Base-by-base conservation (phyloP, 2,113 vertebrate genomes). In the Lophius piscatorius region DNA sequence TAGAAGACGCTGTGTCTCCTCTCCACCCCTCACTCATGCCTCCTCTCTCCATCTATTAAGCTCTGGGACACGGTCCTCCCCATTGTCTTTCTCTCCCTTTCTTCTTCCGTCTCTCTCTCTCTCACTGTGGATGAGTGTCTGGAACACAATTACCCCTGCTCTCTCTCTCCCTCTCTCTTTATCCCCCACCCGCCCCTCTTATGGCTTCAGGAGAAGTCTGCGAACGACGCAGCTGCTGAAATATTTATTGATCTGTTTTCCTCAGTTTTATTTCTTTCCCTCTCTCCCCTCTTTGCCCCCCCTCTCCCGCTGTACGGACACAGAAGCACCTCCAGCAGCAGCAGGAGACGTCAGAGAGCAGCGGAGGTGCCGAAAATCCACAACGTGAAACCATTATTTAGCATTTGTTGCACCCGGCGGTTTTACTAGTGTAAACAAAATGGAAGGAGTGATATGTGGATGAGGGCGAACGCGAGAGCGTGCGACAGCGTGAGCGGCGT, bases 201-300 rank as follows among this genome's bases (percentile, higher is more conserved):
- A 72, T 84, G 64, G 81, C 84, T 84, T 54, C 75, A 76, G 81
- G 79, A 83, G 78, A 45, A 83, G 77, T 82, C 76, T 67, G 76
- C 76, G 73, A 82, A 73, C 78, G 83, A 78, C 87, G 78, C 82
- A 83, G 87, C 87, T 88, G 82, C 86, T 92, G 87, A 92, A 91
- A 92, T 92, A 91, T 92, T 90, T 91, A 92, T 92, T 82, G 91
- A 92, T 91, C 91, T 89, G 90, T 89, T 89, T 90, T 91, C 78
- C 74, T 70, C 63, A 72, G 67, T 77, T 89, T 83, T 85, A 84
- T 86, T 88, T 86, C 86, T 85, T 88, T 85, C 63, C 72, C 74
- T 59, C 63, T 64, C 70, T 58, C 58, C 44, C 46, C 58, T 49
- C 45, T 56, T 31, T 28, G 9, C 28, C 31, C 74, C 49, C 70